Conservation (phyloP, 2,113 vertebrate genomes). For the Ciconia stormi region DNA sequence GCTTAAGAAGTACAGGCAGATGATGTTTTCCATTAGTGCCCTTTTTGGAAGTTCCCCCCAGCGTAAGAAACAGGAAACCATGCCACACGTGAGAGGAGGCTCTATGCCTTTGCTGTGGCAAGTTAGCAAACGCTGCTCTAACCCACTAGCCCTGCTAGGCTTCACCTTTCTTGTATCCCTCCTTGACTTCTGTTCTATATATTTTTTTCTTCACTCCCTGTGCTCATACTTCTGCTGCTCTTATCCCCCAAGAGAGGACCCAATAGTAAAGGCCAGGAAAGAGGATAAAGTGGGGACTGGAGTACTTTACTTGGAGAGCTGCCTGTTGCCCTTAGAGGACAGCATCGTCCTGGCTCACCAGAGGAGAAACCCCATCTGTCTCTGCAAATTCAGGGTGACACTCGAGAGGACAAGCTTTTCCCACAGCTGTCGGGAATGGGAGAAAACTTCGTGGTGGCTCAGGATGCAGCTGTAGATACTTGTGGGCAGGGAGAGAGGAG, state of each 20-base stretch:
- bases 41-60: background rate
- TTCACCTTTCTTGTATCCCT: background rate
- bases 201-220: background rate
- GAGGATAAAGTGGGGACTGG: background rate
- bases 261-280: background rate
- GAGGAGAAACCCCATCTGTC: background rate
- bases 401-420: background rate
- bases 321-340: background rate
- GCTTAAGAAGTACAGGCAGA: background rate
- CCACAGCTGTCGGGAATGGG: fast-evolving
- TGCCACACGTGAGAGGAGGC: background rate
- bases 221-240: background rate
- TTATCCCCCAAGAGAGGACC: background rate
- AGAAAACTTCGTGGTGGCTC: background rate
- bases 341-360: background rate
- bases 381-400: background rate
- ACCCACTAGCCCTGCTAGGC: background rate
- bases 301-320: background rate
- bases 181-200: background rate
- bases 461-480: background rate
- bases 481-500: background rate
- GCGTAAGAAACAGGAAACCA: background rate
- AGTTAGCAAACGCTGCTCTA: background rate
- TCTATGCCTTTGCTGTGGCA: background rate
- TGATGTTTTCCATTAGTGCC: background rate